A percentile compares a stretch with the other conserved stretches of the same genome.
Evolutionary conservation across 2,113 vertebrate species (phyloP).

Genomic region (Chunga burmeisteri): DNA sequence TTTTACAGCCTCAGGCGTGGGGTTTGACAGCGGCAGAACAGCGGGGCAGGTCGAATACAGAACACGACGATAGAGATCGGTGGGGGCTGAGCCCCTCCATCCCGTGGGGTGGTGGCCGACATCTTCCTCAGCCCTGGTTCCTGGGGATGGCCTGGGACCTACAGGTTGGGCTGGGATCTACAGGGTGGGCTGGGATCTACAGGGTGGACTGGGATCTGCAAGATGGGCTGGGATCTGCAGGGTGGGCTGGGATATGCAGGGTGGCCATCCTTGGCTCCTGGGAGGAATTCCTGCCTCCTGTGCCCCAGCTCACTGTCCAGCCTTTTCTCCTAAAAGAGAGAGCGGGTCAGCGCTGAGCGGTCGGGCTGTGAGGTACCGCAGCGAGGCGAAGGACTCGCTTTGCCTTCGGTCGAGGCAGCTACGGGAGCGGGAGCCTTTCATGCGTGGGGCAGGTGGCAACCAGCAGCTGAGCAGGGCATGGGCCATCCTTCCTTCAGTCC

Average conservation of each 20-base stretch:
- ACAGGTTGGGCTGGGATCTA: no score
- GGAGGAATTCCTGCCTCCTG: background rate
- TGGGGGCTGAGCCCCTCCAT: background rate
- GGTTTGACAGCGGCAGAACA: background rate
- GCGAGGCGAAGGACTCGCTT: background rate
- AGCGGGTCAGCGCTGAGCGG: background rate
- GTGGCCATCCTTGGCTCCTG: background rate
- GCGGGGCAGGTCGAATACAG: background rate
- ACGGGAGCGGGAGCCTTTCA: background rate
- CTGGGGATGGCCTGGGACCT: background rate
- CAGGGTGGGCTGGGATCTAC: no score
- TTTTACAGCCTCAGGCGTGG: background rate
- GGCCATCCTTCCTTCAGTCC: background rate
- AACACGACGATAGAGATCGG: background rate
- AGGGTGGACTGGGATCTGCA: no score
- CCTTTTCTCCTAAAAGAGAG: background rate
- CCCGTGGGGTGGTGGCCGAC: fast-evolving
- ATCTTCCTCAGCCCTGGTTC: background rate
- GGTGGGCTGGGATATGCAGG: background rate
- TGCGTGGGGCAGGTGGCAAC: background rate
- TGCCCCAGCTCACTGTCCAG: background rate
- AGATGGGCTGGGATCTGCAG: no score
- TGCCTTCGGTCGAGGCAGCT: background rate
- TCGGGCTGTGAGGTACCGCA: background rate
- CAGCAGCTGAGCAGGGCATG: background rate